Evolutionary conservation across 2,797 vertebrate species (phyloP).

Genomic region (Glossophaga mutica): DNA sequence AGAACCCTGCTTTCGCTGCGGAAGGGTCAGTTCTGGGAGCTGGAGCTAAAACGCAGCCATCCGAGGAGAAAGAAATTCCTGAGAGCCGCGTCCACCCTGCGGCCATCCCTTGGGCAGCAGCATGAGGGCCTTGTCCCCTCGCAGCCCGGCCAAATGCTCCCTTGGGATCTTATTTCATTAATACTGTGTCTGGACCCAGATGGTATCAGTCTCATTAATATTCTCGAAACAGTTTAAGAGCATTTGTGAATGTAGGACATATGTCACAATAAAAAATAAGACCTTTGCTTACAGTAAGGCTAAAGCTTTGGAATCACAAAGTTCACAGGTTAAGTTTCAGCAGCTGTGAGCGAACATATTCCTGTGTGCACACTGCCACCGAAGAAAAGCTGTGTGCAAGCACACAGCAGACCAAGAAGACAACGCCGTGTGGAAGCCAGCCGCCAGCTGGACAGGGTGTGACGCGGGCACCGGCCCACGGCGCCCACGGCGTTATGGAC

Average conservation of each 20-base stretch:
- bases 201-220: slow-evolving; percentile 9
- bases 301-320: neutral
- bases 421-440: neutral
- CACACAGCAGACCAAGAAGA: neutral
- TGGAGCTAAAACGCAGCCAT: neutral
- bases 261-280: neutral
- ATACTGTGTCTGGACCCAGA: neutral
- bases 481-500: too few species aligned
- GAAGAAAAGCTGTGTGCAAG: neutral
- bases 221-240: neutral
- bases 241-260: neutral
- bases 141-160: neutral
- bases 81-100: neutral
- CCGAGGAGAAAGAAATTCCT: neutral
- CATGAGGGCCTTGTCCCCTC: neutral
- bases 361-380: neutral
- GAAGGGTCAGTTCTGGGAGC: neutral
- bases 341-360: neutral
- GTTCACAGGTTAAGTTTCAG: neutral
- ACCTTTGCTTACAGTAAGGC: neutral
- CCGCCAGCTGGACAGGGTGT: neutral
- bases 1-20: neutral
- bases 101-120: neutral
- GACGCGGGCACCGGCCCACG: too few species aligned
- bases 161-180: neutral